phyloP scores from a whole-genome alignment of 2,888 invertebrate genomes.

The Sinhomidia bicolor region DNA sequence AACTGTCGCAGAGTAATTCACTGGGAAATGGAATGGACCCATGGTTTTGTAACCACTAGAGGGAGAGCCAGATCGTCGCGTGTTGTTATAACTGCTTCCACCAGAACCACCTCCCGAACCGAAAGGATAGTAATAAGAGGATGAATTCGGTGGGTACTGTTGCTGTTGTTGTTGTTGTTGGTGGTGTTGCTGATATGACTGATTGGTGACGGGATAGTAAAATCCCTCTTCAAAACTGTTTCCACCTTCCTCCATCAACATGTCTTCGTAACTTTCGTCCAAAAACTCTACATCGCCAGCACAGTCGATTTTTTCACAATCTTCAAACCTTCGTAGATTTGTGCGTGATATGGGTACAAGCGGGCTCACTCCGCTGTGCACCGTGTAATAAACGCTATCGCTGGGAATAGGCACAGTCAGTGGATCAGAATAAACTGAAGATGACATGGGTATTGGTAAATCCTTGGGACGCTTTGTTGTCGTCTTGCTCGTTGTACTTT shows the following conservation, averaged over 20 bases:
- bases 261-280: conserved; percentile 68
- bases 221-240: conserved; percentile 60
- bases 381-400: conserved; percentile 71
- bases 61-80: conserved; percentile 70
- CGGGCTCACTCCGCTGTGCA: conserved; percentile 63
- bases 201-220: conserved; percentile 18
- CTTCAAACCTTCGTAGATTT: conserved; percentile 46
- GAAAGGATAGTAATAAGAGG: conserved; percentile 55
- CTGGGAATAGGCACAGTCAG: conserved; percentile 1
- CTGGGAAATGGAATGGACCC: conserved; percentile 69
- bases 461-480: conserved; percentile 46
- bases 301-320: conserved; percentile 42
- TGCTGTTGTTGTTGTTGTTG: conserved; percentile 29
- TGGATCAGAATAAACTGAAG: conserved; percentile 33
- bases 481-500: not conserved
- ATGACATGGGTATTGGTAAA: conserved; percentile 2
- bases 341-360: conserved; percentile 1
- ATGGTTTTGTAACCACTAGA: conserved; percentile 77
- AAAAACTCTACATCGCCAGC: conserved; percentile 61
- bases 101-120: conserved; percentile 18
- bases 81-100: conserved; percentile 61
- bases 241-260: conserved; percentile 63
- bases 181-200: not conserved
- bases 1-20: conserved; percentile 67
- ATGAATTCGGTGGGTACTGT: not conserved